Conservation (phyloP, 2,888 invertebrate genomes). For the Barypeithes pellucidus region DNA sequence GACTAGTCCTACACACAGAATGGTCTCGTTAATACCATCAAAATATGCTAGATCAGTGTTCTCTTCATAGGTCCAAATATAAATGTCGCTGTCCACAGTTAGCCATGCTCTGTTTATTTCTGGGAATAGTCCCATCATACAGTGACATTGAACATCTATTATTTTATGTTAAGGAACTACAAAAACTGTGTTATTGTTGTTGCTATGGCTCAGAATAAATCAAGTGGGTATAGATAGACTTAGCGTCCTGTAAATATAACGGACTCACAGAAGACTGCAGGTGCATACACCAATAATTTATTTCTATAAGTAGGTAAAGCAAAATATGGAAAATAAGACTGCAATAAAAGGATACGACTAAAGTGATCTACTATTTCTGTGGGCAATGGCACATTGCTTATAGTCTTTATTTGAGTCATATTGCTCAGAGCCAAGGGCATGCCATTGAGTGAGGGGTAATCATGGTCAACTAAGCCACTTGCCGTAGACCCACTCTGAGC, state of each 20-base stretch:
- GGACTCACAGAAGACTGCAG: neutral
- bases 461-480: slow-evolving; percentile 92
- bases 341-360: slow-evolving; percentile 85
- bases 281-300: neutral
- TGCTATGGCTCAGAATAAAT: no score
- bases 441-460: slow-evolving; percentile 88
- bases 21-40: slow-evolving; percentile 95
- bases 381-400: slow-evolving; percentile 91
- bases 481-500: slow-evolving; percentile 84
- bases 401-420: slow-evolving; percentile 84
- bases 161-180: slow-evolving; percentile 53
- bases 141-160: slow-evolving; percentile 94
- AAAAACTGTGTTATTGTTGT: no score
- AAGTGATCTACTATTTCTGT: slow-evolving; percentile 96
- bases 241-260: neutral
- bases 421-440: slow-evolving; percentile 78
- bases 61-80: slow-evolving; percentile 98
- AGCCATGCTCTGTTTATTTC: slow-evolving; percentile 98
- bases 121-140: slow-evolving; percentile 97
- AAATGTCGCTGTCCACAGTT: slow-evolving; percentile 97
- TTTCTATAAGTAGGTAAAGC: neutral
- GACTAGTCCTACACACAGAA: slow-evolving; percentile 93
- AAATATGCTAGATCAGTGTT: slow-evolving; percentile 96
- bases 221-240: no score
- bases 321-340: neutral